These are phyloP conservation scores for Saguinus midas DNA, from an alignment of 2,113 vertebrate species.

Conservation along the genomic window DNA sequence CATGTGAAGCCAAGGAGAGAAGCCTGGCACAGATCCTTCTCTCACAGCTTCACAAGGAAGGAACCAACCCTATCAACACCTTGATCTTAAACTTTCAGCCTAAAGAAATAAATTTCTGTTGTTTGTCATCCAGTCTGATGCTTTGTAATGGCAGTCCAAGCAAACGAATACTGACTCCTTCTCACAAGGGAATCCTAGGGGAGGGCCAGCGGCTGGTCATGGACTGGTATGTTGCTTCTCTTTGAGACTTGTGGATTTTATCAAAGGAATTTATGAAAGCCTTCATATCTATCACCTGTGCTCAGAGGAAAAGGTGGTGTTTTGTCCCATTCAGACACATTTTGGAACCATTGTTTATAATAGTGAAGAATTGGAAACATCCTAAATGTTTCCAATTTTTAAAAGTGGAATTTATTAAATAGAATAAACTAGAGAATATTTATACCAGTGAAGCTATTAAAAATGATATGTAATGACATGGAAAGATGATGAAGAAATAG, in stretches of 20 bases:
- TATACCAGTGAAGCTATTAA: neutral
- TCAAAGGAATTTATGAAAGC: neutral
- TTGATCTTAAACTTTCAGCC: neutral
- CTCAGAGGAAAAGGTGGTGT: neutral
- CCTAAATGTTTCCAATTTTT: neutral
- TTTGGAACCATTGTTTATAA: neutral
- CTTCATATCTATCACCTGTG: neutral
- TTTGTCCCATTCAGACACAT: neutral
- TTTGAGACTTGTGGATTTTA: neutral
- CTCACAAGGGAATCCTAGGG: neutral
- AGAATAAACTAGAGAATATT: neutral
- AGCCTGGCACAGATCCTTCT: neutral
- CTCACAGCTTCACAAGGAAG: neutral
- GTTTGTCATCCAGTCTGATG: neutral
- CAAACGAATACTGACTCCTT: neutral
- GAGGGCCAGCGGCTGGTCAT: fast-evolving
- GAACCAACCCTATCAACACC: neutral
- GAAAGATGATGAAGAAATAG: neutral
- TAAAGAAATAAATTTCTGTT: neutral
- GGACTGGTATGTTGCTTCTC: neutral
- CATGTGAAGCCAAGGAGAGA: neutral
- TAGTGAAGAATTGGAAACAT: neutral
- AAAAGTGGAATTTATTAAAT: neutral
- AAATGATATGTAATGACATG: neutral
- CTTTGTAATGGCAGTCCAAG: neutral